phyloP scores from a whole-genome alignment of 2,888 invertebrate genomes.

The Tetramorium bicarinatum region DNA sequence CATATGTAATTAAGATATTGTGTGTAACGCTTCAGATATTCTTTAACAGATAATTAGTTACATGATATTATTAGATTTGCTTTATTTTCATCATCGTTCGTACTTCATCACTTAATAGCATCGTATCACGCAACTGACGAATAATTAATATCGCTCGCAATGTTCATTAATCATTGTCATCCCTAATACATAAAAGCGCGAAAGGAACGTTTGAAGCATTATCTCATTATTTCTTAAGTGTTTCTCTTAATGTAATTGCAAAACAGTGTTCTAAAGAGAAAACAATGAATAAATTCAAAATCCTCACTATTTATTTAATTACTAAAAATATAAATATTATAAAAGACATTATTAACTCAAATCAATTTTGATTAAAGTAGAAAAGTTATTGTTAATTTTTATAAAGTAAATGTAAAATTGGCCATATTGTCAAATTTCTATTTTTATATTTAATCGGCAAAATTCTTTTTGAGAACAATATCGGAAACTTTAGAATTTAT shows the following conservation, averaged over 20 bases:
- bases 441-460: background rate
- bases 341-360: background rate
- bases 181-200: conserved; percentile 16
- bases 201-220: conserved; percentile 10
- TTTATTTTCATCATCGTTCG: conserved; percentile 14
- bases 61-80: conserved; percentile 29
- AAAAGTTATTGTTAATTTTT: background rate
- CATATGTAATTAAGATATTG: background rate
- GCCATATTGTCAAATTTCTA: background rate
- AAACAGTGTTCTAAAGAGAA: background rate
- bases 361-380: conserved; percentile 2
- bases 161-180: conserved; percentile 58
- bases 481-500: background rate
- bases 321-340: background rate
- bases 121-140: conserved; percentile 22
- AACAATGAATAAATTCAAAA: background rate
- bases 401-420: background rate
- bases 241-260: conserved; percentile 13
- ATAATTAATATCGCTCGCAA: conserved; percentile 58
- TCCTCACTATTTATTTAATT: background rate
- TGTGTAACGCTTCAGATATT: background rate
- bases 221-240: conserved; percentile 13
- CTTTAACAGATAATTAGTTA: conserved; percentile 26
- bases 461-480: background rate
- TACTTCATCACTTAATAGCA: conserved; percentile 26